Conservation (phyloP, 2,113 vertebrate species). For the human region DNA sequence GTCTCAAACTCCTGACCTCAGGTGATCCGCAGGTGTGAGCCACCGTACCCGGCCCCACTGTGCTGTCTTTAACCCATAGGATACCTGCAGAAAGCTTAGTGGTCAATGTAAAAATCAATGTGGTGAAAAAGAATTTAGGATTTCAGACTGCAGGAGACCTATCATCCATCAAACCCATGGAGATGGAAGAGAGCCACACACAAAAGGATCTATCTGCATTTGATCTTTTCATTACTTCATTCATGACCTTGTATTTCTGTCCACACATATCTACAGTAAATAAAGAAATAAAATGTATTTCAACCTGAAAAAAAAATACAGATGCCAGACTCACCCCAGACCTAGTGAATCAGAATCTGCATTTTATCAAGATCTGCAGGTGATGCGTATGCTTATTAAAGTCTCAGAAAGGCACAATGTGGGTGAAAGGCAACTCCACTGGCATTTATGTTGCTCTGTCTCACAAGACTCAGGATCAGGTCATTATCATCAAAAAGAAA, state of each 20-base stretch:
- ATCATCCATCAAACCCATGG: rapidly evolving
- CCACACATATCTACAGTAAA: neutral
- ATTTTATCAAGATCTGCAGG: neutral
- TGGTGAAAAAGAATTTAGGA: neutral
- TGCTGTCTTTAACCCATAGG: neutral
- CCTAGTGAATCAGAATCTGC: neutral
- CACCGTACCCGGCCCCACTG: rapidly evolving
- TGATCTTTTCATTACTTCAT: neutral
- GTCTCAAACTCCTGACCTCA: no score
- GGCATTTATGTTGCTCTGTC: rapidly evolving
- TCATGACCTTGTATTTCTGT: neutral
- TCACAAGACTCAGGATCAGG: rapidly evolving
- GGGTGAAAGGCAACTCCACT: rapidly evolving
- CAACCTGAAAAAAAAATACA: neutral
- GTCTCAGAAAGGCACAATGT: rapidly evolving
- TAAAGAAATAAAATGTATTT: neutral
- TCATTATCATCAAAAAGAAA: neutral
- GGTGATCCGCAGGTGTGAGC: no score
- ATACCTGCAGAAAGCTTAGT: neutral
- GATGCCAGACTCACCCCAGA: neutral
- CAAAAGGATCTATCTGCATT: neutral
- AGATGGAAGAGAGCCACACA: rapidly evolving
- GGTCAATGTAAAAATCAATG: neutral
- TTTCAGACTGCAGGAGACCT: neutral
- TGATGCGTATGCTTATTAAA: rapidly evolving